A percentile compares a stretch with the other conserved stretches of the same genome.
These are phyloP conservation scores for Pycnonotus jocosus DNA, from an alignment of 2,113 vertebrate genomes.

Conservation along the genomic window DNA sequence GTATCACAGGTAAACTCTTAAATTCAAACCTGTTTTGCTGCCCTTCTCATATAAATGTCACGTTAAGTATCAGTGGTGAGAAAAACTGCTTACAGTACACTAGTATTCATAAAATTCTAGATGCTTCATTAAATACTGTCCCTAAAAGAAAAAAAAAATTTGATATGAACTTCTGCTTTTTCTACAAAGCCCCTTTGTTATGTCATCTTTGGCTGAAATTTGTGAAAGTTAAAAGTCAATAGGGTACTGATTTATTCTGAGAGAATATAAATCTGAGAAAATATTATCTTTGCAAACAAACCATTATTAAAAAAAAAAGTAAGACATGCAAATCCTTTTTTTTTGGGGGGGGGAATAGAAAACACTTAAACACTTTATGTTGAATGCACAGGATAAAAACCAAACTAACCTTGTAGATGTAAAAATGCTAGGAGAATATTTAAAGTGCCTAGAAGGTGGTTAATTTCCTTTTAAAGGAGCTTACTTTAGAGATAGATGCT, in stretches of 20 bases:
- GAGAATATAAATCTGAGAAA: not conserved
- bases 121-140: not conserved
- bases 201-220: not conserved
- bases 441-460: not conserved
- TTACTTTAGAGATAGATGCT: not conserved
- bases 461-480: not conserved
- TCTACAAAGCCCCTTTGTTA: not conserved
- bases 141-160: not conserved
- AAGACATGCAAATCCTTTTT: fast-evolving
- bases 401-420: not conserved
- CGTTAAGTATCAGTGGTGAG: not conserved
- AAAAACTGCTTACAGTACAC: not conserved
- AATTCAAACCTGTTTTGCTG: not conserved
- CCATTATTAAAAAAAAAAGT: fast-evolving
- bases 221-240: not conserved
- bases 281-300: not conserved
- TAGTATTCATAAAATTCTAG: not conserved
- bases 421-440: not conserved
- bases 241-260: not conserved
- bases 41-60: not conserved
- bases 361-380: not conserved
- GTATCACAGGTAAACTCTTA: not conserved
- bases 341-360: not conserved
- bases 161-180: not conserved
- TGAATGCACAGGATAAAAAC: not conserved